Base-by-base conservation (phyloP, 2,888 invertebrate genomes). In the Leptinotarsa tumamoca region DNA sequence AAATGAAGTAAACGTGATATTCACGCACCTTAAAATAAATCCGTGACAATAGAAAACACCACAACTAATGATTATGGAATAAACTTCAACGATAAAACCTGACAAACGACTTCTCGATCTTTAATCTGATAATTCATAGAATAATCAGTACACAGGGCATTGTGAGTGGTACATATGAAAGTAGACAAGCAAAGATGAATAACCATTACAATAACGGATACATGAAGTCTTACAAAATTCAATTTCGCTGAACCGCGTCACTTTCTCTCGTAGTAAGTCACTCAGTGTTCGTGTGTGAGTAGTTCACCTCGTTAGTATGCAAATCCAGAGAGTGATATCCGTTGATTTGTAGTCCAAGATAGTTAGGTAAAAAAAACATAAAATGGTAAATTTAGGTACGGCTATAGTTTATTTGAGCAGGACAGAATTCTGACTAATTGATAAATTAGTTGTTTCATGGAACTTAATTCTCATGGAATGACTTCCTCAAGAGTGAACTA, bases 191-290 rank as follows among this genome's bases (percentile, higher is more conserved):
- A 18, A 17, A 58, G 70, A 70, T 70, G 70, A 58, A 70, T 70
- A 58, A 54, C 49, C 3, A 61, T 61, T 58, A 50, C 56, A 70
- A 58, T 70, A 70, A 33, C 58, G 21, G 70, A 70, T 70, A 72
- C 52, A 51, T 58, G n/a, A 7, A 33, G 67, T 72, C 67, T 67
- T 49, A 72, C 71, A 72, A 52, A 72, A 72, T 72, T 72, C 33
- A 54, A 72, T 33, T 54, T 72, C 63, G 72, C 72, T 43, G 4
- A 14, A 52, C 52, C 68, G 68, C 14, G 68, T 68, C 68, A 54
- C 72, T 72, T 72, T 72, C 72, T 67, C 72, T 67, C 51, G n/a
- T 43, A 56, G 61, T 70, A 70, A 70, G 21, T 56, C 70, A 58
- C 58, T 70, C 70, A 58, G 4, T 17, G 17, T 33, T 68, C 27